phyloP scores from a whole-genome alignment of 2,797 vertebrate species.

The Spatula versicolor region DNA sequence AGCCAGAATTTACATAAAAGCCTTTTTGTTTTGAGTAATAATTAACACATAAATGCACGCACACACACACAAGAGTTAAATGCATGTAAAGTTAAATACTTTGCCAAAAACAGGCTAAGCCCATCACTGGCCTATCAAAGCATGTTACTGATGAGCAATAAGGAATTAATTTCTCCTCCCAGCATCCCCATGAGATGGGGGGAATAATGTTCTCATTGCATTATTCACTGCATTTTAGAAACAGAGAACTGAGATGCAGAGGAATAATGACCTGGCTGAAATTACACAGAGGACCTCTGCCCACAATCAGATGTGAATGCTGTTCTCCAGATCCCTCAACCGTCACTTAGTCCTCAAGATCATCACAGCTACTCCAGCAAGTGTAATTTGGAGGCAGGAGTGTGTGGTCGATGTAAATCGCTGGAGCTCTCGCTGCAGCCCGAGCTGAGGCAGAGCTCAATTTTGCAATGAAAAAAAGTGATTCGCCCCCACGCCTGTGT shows the following conservation, averaged over 20 bases:
- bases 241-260: background rate
- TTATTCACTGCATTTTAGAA: background rate
- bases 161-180: background rate
- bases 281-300: background rate
- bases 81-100: background rate
- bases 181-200: background rate
- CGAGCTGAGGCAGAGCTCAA: background rate
- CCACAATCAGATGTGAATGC: background rate
- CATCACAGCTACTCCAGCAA: background rate
- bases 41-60: background rate
- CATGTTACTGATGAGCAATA: rapidly evolving
- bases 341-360: background rate
- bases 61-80: background rate
- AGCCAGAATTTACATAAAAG: background rate
- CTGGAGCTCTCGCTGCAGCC: background rate
- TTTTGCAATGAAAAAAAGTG: background rate
- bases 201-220: background rate
- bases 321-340: background rate
- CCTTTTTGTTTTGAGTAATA: background rate
- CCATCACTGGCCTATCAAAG: background rate
- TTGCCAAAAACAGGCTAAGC: background rate
- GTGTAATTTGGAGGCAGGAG: background rate
- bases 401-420: background rate
- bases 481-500: background rate
- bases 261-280: background rate